Base-by-base conservation (phyloP, 2,888 invertebrate genomes). In the Hylaea fasciaria region DNA sequence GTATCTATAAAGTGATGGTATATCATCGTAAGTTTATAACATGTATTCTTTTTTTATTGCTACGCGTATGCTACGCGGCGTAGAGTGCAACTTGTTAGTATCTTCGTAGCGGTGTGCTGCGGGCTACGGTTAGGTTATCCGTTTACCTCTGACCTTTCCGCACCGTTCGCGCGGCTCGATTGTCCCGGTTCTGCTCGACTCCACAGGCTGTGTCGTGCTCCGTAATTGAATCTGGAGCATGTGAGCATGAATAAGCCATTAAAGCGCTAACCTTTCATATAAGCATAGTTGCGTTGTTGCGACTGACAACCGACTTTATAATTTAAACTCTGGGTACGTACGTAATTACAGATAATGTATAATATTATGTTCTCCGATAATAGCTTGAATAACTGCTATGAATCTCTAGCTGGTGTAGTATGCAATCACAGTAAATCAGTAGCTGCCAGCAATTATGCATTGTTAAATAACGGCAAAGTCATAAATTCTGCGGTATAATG, bases 181-280 rank as follows among this genome's bases (percentile, higher is more conserved):
- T 66, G 41, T 62, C 61, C 56, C 52, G 22, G 54, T 55, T 51
- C 65, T 61, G 50, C 70, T 71, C 60, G 70, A 74, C 74, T 80
- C 53, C 55, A 50, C 60, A 55, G 40, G 52, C 62, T 63, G 61
- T 72, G 61, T 54, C 58, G 61, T 62, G 64, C 62, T 67, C 70
- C 74, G 77, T 83, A 83, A 87, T 86, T 87, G 79, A 86, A 85
- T 83, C 73, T 69, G 70, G 71, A 76, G 71, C 80, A 80, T 77
- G 76, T 80, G 78, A 76, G 80, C 79, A 82, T 83, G 82, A 81
- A 86, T 84, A 83, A 83, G 77, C 78, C 75, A 80, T 82, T 76
- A 75, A 73, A 76, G 66, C 52, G 32, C 56, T 56, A 60, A 63
- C 62, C 65, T 65, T 65, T 60, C 57, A 49, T 54, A 46, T 54